Conservation (phyloP, 2,113 vertebrate genomes). For the Enhydra lutris region DNA sequence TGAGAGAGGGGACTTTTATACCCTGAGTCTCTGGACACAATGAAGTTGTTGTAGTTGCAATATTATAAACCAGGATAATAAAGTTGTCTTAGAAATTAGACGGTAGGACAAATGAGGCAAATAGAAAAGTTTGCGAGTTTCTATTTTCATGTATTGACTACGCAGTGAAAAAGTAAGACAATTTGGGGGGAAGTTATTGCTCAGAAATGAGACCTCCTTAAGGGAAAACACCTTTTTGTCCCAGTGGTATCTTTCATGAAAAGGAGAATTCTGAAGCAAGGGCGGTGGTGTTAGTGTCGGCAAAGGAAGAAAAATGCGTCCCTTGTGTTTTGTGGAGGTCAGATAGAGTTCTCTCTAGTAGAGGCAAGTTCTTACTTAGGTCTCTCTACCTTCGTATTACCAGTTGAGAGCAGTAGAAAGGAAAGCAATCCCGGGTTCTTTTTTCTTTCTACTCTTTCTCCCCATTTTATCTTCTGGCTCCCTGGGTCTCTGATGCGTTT, state of each 20-base stretch:
- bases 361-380: neutral
- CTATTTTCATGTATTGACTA: neutral
- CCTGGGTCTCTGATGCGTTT: neutral
- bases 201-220: slow-evolving; percentile 33
- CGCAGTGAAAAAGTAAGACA: neutral
- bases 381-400: neutral
- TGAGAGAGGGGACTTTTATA: slow-evolving; percentile 9
- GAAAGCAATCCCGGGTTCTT: neutral
- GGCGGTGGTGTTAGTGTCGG: neutral
- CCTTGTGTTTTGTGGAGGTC: neutral
- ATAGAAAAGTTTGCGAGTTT: slow-evolving; percentile 2
- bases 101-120: neutral
- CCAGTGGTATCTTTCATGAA: neutral
- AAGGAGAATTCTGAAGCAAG: neutral
- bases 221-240: neutral
- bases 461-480: neutral
- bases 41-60: neutral
- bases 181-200: neutral
- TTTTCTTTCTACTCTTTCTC: neutral
- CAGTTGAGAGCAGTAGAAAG: neutral
- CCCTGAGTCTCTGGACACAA: neutral
- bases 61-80: neutral
- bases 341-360: neutral
- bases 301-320: neutral
- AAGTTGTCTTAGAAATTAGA: slow-evolving; percentile 7